A percentile compares a stretch with the other conserved stretches of the same genome.
These are phyloP conservation scores for Geopemphigus sp. DNA, from an alignment of 1,140 invertebrate species.

Conservation along the genomic window DNA sequence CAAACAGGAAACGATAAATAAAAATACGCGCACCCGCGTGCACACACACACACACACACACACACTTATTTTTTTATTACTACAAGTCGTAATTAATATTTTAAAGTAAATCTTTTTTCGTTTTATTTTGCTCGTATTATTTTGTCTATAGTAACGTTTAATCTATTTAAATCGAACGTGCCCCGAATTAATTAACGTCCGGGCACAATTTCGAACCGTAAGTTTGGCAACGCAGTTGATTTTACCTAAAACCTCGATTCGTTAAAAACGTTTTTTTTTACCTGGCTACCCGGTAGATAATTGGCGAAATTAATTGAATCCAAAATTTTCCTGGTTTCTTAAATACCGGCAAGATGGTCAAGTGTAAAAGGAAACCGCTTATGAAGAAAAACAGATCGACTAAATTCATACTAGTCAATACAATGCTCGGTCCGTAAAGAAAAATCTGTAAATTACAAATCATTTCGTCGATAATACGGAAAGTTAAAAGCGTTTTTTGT, in stretches of 20 bases:
- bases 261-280: not conserved
- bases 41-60: no score
- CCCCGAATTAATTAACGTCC: no score
- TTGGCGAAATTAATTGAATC: not conserved
- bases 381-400: slow-evolving; percentile 32
- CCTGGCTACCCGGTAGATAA: slow-evolving; percentile 2
- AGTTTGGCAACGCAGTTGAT: no score
- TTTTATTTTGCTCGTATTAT: no score
- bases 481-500: no score
- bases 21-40: no score
- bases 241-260: no score
- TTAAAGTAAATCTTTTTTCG: not conserved
- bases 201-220: no score
- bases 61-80: no score
- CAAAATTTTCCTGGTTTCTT: not conserved
- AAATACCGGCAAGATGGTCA: not conserved
- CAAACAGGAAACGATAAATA: no score
- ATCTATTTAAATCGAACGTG: no score
- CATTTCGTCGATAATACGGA: not conserved
- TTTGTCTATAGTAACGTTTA: no score
- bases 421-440: not conserved
- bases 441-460: not conserved
- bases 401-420: slow-evolving; percentile 30
- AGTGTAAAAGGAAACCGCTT: not conserved
- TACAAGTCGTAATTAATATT: not conserved